Evolutionary conservation across 2,113 vertebrate genomes (phyloP), one percentile per base, ranked within the genome.

Genomic region (Romanogobio albipinnatus): DNA sequence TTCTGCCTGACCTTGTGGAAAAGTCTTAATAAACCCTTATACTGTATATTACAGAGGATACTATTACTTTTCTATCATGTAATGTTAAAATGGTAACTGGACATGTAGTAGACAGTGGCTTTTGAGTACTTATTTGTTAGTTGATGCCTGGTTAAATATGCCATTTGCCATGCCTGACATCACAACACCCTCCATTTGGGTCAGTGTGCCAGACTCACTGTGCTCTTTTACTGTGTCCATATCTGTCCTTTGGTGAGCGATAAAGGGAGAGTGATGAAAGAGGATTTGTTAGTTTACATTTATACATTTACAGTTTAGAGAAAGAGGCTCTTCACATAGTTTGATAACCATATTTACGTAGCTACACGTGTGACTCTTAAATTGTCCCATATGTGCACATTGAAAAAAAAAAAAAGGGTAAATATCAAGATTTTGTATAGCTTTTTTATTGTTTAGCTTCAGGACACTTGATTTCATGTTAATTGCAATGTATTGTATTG

Each of bases 121-220:
- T 47, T 47, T 4, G 2, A 49, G 45, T 47, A 5, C 5, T 45
- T 75, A 15, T 29, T 75, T 75, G 14, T 51, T 5, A 26, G 45
- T 51, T 24, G 13, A 43, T 9, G 45, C 45, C 43, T 56, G 26
- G 70, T 66, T 81, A 81, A 73, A 75, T 73, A 49, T 82, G 73
- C 79, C 80, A 39, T 62, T 82, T 85, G 58, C 74, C 78, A 85
- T 74, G 78, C 84, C 70, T 64, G 76, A 73, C n/a, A 80, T 78
- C 84, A 83, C 81, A 62, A 58, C 56, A 81, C 45, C 15, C 47
- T 68, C 76, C 68, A 88, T 88, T 83, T 85, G 84, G 84, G 84
- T 88, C 84, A 86, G 84, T 86, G 81, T 85, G 80, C 36, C 84
- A 68, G 68, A 53, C 58, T 74, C 77, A 39, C 62, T 83, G 29